Evolutionary conservation across 2,797 vertebrate genomes (phyloP), one percentile per base, ranked within the genome.

Genomic region (Bryconaethiops microstoma): DNA sequence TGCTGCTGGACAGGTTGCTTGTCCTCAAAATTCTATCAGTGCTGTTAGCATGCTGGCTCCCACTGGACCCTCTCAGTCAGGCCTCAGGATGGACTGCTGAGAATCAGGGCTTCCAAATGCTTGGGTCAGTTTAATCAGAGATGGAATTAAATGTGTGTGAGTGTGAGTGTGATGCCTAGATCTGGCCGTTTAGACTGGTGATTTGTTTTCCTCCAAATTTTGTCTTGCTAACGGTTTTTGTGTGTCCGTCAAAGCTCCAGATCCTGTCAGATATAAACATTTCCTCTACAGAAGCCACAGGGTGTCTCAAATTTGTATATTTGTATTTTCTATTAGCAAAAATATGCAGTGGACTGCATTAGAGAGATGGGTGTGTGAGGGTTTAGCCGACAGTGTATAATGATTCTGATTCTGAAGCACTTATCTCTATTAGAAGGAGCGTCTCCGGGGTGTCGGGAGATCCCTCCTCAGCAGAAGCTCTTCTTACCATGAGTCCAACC

Each of bases 381-480:
- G 78, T 76, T 68, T 70, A 87, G 83, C 73, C 84, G 83, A 78
- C 79, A 89, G 86, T 78, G 35, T 54, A 60, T 67, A 74, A 79
- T 39, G 7, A 39, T 79, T 88, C 85, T 84, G 87, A 91, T 90
- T 92, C 92, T 93, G 86, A 97, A 98, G 97, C 97, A 98, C 97
- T 98, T 95, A 93, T 78, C 91, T 93, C 90, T 93, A 92, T 84
- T 88, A 84, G 87, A 82, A 88, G 81, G 90, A 85, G 88, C 82
- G 88, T 92, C 92, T 88, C 88, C 88, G 90, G 85, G 67, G 86
- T 90, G 92, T 91, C 90, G 88, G 42, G 29, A 89, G 91, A 92
- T 88, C 86, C 89, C 88, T 91, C 89, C 89, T 93, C 80, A 88
- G 90, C 91, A 54, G 89, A 95, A 91, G 91, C 91, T 93, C 90